phyloP scores from a whole-genome alignment of 1,140 invertebrate species.

The Laodelphax striatellus region DNA sequence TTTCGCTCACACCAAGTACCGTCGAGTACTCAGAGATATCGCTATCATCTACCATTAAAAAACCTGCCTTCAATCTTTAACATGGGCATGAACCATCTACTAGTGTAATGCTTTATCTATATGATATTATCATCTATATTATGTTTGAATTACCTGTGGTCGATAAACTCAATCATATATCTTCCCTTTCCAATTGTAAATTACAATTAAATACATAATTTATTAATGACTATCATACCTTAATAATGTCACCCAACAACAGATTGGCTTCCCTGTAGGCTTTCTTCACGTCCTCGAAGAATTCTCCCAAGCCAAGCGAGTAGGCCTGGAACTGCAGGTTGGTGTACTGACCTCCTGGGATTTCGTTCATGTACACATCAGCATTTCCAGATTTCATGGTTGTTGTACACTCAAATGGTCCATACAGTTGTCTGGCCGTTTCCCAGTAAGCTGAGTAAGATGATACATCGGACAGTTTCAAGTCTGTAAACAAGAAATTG shows the following conservation, averaged over 20 bases:
- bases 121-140: too few species aligned
- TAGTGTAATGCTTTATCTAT: too few species aligned
- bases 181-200: too few species aligned
- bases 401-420: constrained; percentile 93
- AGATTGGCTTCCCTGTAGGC: constrained; percentile 92
- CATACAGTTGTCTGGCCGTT: constrained; percentile 90
- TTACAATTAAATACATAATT: too few species aligned
- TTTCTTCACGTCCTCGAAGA: constrained; percentile 97
- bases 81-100: too few species aligned
- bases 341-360: constrained; percentile 98
- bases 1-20: too few species aligned
- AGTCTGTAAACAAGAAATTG: constrained; percentile 37
- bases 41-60: too few species aligned
- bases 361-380: constrained; percentile 97
- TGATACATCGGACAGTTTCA: constrained; percentile 58
- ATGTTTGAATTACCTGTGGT: too few species aligned
- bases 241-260: constrained; percentile 93
- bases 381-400: constrained; percentile 99
- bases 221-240: constrained; percentile 50
- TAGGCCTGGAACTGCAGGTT: constrained; percentile 99
- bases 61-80: too few species aligned
- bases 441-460: constrained; percentile 99
- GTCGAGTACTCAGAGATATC: too few species aligned
- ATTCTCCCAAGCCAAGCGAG: constrained; percentile 91
- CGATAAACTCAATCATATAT: too few species aligned